phyloP scores from a whole-genome alignment of 2,888 invertebrate species.

The Caenorhabditis sp. region DNA sequence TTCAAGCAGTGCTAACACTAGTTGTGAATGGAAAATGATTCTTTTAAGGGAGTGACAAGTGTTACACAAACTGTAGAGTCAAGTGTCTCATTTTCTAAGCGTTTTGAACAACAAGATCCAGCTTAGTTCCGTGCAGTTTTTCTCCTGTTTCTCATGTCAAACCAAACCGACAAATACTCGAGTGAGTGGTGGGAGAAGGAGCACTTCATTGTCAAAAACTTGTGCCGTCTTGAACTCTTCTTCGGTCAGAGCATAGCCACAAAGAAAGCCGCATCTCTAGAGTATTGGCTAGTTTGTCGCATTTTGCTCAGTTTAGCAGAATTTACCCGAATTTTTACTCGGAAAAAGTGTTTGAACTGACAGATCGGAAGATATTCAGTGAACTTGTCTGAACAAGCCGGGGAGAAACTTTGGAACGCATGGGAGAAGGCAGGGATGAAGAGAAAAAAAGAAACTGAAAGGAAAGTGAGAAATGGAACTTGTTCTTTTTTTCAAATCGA shows the following conservation, averaged over 20 bases:
- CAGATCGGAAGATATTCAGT: too few relatives aligned
- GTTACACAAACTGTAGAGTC: too few relatives aligned
- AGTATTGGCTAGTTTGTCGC: slow-evolving; percentile 3
- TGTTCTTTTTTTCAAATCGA: slow-evolving; percentile 42
- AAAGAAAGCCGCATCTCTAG: neutral
- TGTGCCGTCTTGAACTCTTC: slow-evolving; percentile 15
- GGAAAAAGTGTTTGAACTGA: too few relatives aligned
- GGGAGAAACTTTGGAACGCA: neutral
- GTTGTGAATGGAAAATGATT: too few relatives aligned
- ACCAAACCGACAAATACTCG: neutral
- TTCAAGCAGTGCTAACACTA: too few relatives aligned
- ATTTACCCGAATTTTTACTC: too few relatives aligned
- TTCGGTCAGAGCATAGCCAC: slow-evolving; percentile 9
- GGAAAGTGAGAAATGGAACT: slow-evolving; percentile 25
- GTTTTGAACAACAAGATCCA: neutral
- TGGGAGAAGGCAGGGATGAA: neutral
- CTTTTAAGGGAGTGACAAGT: too few relatives aligned
- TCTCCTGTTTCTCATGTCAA: neutral
- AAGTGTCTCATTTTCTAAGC: neutral
- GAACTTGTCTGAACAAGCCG: too few relatives aligned
- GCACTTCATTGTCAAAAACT: slow-evolving; percentile 15
- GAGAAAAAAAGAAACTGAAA: neutral
- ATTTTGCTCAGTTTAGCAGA: neutral
- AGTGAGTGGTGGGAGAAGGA: slow-evolving; percentile 4
- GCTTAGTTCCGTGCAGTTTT: neutral